Percentiles rank a stretch among this genome's conserved stretches.
phyloP scores from a whole-genome alignment of 2,888 invertebrate genomes.

The Aleiodes testaceus region DNA sequence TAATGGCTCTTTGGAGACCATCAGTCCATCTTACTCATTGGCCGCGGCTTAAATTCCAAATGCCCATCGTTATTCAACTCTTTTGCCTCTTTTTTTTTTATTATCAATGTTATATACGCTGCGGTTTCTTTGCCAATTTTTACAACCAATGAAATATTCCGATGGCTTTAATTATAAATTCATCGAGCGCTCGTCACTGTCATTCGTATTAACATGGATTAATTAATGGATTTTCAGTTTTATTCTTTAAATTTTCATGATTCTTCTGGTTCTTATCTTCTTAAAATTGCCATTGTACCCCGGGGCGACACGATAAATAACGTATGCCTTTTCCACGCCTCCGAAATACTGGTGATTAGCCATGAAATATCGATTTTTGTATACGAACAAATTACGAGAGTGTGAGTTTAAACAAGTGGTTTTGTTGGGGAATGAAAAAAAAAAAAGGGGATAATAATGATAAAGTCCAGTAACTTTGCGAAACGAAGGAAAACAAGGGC shows the following conservation, averaged over 20 bases:
- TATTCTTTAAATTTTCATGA: no score
- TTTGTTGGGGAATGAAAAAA: not conserved
- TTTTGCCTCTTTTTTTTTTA: conserved; percentile 50
- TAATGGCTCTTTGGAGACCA: conserved; percentile 45
- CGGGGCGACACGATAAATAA: conserved; percentile 72
- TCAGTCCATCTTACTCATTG: conserved; percentile 61
- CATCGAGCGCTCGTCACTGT: conserved; percentile 10
- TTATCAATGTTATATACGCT: not conserved
- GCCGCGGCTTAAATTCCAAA: conserved; percentile 61
- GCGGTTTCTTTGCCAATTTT: conserved; percentile 13
- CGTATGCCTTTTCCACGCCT: conserved; percentile 72
- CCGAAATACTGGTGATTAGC: conserved; percentile 73
- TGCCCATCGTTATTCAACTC: conserved; percentile 66
- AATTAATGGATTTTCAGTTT: not conserved
- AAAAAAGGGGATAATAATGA: not conserved
- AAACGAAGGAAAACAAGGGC: conserved; percentile 11
- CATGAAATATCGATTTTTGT: conserved; percentile 73
- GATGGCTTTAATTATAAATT: conserved; percentile 21
- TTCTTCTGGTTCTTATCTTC: no score
- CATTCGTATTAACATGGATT: conserved; percentile 21
- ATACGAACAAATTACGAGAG: conserved; percentile 66
- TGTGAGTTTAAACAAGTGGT: conserved; percentile 23
- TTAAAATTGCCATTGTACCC: conserved; percentile 58
- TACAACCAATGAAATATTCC: not conserved
- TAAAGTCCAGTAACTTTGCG: not conserved